Conservation (phyloP, 2,113 vertebrate genomes). For the Hoplias malabaricus region DNA sequence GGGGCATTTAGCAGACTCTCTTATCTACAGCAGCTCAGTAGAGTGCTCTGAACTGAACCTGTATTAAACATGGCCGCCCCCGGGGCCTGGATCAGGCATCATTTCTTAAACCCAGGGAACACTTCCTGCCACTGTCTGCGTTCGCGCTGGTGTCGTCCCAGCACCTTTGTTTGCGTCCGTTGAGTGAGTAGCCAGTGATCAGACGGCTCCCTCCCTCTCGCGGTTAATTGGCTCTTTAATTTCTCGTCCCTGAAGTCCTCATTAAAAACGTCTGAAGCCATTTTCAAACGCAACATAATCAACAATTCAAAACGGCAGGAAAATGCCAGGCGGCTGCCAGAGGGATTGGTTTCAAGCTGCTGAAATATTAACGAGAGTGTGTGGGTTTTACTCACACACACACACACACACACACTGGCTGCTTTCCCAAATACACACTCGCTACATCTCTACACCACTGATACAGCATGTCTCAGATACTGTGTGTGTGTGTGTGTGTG, state of each 20-base stretch:
- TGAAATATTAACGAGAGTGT: constrained; percentile 53
- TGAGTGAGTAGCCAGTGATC: constrained; percentile 16
- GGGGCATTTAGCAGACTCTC: no score
- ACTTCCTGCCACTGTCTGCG: no score
- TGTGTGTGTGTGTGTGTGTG: constrained; percentile 7
- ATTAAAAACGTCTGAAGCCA: constrained; percentile 34
- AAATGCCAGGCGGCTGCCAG: constrained; percentile 27
- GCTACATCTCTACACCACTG: constrained; percentile 6
- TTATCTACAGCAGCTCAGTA: no score
- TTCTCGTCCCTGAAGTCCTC: constrained; percentile 36
- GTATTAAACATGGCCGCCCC: no score
- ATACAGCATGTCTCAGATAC: not conserved
- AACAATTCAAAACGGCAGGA: constrained; percentile 38
- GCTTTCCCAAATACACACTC: constrained; percentile 29
- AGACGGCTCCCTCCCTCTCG: constrained; percentile 8
- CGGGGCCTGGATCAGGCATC: no score
- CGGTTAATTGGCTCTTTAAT: constrained; percentile 34
- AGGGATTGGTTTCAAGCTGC: constrained; percentile 42
- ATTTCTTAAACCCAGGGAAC: no score
- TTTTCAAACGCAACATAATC: constrained; percentile 39
- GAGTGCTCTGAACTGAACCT: no score
- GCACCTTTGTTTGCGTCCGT: not conserved
- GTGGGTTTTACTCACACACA: constrained; percentile 46
- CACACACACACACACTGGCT: constrained; percentile 43
- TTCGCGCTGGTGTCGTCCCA: not conserved